Evolutionary conservation across 2,797 vertebrate species (phyloP).

Genomic region (Natrix natrix): DNA sequence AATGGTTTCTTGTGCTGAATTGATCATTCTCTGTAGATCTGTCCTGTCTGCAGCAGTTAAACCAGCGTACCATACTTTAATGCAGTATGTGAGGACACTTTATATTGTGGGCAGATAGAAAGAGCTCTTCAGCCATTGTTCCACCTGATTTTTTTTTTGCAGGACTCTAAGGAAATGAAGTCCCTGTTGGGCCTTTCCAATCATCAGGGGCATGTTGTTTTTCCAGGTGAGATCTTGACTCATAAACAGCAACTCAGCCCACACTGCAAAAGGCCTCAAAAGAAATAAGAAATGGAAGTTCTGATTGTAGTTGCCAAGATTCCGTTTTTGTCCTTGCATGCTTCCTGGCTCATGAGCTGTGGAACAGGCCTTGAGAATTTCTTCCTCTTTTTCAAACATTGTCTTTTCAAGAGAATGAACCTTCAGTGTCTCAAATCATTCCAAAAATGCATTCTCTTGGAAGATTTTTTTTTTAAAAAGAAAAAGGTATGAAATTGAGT

Average conservation of each 20-base stretch:
- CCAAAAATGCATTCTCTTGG: neutral
- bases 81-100: too few relatives aligned
- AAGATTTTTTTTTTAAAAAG: neutral
- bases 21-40: too few relatives aligned
- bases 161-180: too few relatives aligned
- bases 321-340: neutral
- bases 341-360: neutral
- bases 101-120: too few relatives aligned
- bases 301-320: neutral
- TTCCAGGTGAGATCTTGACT: too few relatives aligned
- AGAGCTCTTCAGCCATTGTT: too few relatives aligned
- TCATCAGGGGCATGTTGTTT: too few relatives aligned
- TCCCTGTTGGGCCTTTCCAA: too few relatives aligned
- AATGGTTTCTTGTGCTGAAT: too few relatives aligned
- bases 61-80: too few relatives aligned
- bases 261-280: neutral
- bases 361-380: neutral
- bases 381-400: neutral
- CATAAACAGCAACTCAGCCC: neutral
- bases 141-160: too few relatives aligned
- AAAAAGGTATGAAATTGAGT: neutral
- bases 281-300: neutral
- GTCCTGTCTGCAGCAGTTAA: too few relatives aligned
- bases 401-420: neutral
- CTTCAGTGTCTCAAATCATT: neutral